Evolutionary conservation across 2,888 invertebrate genomes (phyloP).

Genomic region (Drosophila buzzatii): DNA sequence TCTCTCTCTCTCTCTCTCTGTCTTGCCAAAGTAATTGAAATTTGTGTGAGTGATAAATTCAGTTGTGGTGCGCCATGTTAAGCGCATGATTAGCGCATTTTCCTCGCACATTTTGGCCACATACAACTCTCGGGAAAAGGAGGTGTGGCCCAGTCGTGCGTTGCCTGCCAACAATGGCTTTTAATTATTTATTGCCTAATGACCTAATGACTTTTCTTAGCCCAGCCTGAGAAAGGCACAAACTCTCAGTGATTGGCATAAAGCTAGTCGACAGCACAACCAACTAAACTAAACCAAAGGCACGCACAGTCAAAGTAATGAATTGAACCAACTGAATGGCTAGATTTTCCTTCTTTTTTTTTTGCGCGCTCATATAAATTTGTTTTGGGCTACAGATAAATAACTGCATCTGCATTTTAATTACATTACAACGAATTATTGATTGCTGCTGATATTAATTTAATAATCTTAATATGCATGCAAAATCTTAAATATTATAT

Average conservation of each 20-base stretch:
- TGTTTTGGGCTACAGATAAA: not conserved
- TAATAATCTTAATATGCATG: not conserved
- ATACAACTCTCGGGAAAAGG: conserved; percentile 15
- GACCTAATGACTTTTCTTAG: conserved; percentile 68
- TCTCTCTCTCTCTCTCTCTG: conserved; percentile 20
- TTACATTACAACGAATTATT: not conserved
- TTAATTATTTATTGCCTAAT: conserved; percentile 76
- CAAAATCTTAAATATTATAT: not conserved
- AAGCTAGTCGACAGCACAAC: conserved; percentile 3
- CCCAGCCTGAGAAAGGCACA: conserved; percentile 32
- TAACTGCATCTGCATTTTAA: not conserved
- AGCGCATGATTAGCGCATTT: conserved; percentile 78
- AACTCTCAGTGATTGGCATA: conserved; percentile 46
- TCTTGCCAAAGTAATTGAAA: conserved; percentile 66
- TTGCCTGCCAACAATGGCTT: conserved; percentile 62
- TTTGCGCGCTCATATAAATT: not conserved
- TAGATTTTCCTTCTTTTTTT: not conserved
- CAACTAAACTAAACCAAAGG: conserved; percentile 40
- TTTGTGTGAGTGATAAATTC: conserved; percentile 75
- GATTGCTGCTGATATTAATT: not conserved
- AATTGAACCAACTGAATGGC: not conserved
- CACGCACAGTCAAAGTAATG: conserved; percentile 47
- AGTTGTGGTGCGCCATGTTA: conserved; percentile 56
- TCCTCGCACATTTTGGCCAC: conserved; percentile 37
- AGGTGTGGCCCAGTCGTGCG: conserved; percentile 53